Evolutionary conservation across 2,113 vertebrate genomes (phyloP).

Genomic region (Symphodus melops): DNA sequence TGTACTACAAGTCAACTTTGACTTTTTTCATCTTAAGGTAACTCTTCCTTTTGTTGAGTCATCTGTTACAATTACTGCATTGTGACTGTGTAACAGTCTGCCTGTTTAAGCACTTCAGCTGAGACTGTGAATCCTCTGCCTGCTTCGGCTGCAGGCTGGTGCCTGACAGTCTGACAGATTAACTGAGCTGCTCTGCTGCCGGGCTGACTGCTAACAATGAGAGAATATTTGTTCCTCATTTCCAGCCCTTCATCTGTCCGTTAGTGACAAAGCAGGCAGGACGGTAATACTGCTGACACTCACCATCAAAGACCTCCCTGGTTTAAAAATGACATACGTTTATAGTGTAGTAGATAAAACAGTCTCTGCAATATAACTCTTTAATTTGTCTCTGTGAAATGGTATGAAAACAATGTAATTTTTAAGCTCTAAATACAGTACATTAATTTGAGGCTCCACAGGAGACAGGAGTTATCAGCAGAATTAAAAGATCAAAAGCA

Average conservation of each 20-base stretch:
- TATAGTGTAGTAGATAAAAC: slow-evolving; percentile 14
- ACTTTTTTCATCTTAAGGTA: not conserved
- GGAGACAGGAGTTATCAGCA: slow-evolving; percentile 35
- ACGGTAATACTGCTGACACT: slow-evolving; percentile 23
- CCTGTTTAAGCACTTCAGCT: slow-evolving; percentile 15
- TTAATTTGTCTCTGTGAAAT: slow-evolving; percentile 3
- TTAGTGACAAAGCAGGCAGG: slow-evolving; percentile 2
- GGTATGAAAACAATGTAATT: slow-evolving; percentile 16
- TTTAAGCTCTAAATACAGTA: slow-evolving; percentile 16
- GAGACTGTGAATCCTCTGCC: slow-evolving; percentile 16
- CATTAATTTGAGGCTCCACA: slow-evolving; percentile 39
- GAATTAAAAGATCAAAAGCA: slow-evolving; percentile 40
- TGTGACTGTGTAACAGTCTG: not conserved
- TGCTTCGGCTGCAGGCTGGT: slow-evolving; percentile 20
- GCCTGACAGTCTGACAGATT: slow-evolving; percentile 19
- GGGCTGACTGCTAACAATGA: slow-evolving; percentile 34
- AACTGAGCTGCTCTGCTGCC: slow-evolving; percentile 15
- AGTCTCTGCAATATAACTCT: slow-evolving; percentile 13
- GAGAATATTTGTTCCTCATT: slow-evolving; percentile 27
- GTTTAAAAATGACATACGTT: slow-evolving; percentile 22
- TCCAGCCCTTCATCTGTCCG: slow-evolving; percentile 19
- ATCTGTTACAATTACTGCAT: slow-evolving; percentile 4
- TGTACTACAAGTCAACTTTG: not conserved
- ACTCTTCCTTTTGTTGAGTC: slow-evolving; percentile 20
- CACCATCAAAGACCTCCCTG: not conserved